Conservation (phyloP, 2,113 vertebrate species). For the Heterotilapia buettikoferi region DNA sequence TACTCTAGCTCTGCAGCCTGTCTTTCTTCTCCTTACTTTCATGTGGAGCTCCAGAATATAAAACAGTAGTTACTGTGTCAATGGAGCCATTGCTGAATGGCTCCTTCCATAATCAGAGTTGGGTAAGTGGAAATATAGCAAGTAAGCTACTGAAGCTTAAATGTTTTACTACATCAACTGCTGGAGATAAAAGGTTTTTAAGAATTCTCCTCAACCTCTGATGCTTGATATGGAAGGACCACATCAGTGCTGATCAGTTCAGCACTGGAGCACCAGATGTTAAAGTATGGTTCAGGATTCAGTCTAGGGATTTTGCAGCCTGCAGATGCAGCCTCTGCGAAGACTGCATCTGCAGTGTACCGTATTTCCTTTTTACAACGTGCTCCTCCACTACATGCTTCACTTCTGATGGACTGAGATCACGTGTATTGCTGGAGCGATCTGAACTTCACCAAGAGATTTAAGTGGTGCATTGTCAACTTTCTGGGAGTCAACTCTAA, state of each 20-base stretch:
- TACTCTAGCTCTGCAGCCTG: neutral
- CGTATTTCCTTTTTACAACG: neutral
- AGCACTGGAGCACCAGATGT: neutral
- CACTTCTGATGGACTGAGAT: neutral
- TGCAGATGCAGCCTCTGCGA: neutral
- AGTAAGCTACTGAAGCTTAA: neutral
- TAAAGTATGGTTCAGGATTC: neutral
- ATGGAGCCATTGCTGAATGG: neutral
- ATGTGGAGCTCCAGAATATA: neutral
- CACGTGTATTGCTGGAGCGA: neutral
- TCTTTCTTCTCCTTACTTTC: neutral
- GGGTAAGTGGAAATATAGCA: neutral
- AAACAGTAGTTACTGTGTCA: neutral
- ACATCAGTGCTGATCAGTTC: neutral
- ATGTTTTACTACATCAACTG: neutral
- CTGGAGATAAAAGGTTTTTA: neutral
- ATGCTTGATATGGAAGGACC: neutral
- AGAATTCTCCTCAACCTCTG: neutral
- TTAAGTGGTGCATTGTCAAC: neutral
- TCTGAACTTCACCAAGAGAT: neutral
- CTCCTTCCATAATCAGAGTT: neutral
- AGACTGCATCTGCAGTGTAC: neutral
- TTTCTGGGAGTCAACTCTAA: neutral
- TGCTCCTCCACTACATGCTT: neutral
- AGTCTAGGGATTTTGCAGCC: neutral